A percentile compares a stretch with the other conserved stretches of the same genome.
Evolutionary conservation across 1,140 invertebrate species (phyloP).

Genomic region (Drosophila varians): DNA sequence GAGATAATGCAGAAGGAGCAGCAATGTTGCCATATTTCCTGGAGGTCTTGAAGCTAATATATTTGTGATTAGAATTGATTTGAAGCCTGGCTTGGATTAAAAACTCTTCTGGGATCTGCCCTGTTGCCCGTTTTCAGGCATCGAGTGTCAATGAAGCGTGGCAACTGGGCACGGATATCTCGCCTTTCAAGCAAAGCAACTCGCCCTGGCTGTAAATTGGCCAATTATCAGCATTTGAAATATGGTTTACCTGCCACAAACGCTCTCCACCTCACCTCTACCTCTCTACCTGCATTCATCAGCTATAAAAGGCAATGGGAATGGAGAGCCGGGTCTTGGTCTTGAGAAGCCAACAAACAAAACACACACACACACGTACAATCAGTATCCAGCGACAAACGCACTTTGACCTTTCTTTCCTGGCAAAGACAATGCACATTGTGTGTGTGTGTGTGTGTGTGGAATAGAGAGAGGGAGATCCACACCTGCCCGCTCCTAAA

Average conservation of each 20-base stretch:
- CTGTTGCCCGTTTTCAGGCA: slow-evolving; percentile 32
- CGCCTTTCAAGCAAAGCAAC: slow-evolving; percentile 32
- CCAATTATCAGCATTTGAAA: slow-evolving; percentile 80
- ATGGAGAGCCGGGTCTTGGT: slow-evolving; percentile 10
- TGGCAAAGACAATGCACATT: slow-evolving; percentile 66
- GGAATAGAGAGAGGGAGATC: slow-evolving; percentile 2
- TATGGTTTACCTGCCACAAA: slow-evolving; percentile 67
- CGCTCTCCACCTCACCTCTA: slow-evolving; percentile 2
- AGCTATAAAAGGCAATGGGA: slow-evolving; percentile 24
- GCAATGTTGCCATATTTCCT: slow-evolving; percentile 41
- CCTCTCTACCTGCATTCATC: slow-evolving; percentile 52
- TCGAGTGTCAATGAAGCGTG: slow-evolving; percentile 28
- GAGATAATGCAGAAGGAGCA: slow-evolving; percentile 14
- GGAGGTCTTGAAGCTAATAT: neutral
- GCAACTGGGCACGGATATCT: slow-evolving; percentile 40
- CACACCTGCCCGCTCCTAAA: slow-evolving; percentile 62
- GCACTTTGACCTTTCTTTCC: slow-evolving; percentile 72
- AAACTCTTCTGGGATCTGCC: neutral
- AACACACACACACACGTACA: slow-evolving; percentile 1
- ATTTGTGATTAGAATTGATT: neutral
- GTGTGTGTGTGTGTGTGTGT: too few species aligned
- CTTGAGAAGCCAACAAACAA: slow-evolving; percentile 17
- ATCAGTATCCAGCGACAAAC: slow-evolving; percentile 38
- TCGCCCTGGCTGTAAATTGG: slow-evolving; percentile 62
- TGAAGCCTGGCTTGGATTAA: neutral